Conservation (phyloP, 2,888 invertebrate genomes). For the Boloria selene region DNA sequence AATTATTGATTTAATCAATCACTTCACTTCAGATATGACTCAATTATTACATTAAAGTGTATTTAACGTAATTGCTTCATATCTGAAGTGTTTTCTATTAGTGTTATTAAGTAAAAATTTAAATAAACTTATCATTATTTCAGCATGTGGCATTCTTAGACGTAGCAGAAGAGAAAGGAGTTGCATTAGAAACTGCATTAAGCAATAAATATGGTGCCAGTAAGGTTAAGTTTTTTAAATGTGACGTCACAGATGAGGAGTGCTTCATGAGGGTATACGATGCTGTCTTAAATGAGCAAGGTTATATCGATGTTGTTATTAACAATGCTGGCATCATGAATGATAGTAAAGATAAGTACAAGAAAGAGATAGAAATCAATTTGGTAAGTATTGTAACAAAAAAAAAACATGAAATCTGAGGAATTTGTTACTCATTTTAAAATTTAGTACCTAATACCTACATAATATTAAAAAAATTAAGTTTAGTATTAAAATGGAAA, state of each 20-base stretch:
- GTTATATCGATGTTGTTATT: slow-evolving; percentile 53
- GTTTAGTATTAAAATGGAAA: no score
- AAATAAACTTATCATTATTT: slow-evolving; percentile 21
- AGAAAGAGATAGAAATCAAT: slow-evolving; percentile 55
- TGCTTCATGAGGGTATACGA: slow-evolving; percentile 49
- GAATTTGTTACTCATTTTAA: no score
- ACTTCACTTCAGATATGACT: no score
- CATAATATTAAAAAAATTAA: no score
- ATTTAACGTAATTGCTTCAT: no score
- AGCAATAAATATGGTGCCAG: slow-evolving; percentile 49
- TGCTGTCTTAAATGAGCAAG: slow-evolving; percentile 46
- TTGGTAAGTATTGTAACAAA: slow-evolving; percentile 46
- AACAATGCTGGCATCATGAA: slow-evolving; percentile 62
- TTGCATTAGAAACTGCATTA: slow-evolving; percentile 48
- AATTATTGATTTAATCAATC: no score
- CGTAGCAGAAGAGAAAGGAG: slow-evolving; percentile 46
- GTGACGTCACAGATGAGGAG: slow-evolving; percentile 57
- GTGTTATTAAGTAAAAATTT: no score
- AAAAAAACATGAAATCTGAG: no score
- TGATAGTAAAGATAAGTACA: slow-evolving; percentile 48
- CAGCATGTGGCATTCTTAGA: slow-evolving; percentile 55
- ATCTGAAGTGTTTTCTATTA: no score
- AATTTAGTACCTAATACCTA: no score
- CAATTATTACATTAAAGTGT: no score
- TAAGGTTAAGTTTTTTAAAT: slow-evolving; percentile 53